Conservation (phyloP, 2,113 vertebrate species). For the Gopherus flavomarginatus region DNA sequence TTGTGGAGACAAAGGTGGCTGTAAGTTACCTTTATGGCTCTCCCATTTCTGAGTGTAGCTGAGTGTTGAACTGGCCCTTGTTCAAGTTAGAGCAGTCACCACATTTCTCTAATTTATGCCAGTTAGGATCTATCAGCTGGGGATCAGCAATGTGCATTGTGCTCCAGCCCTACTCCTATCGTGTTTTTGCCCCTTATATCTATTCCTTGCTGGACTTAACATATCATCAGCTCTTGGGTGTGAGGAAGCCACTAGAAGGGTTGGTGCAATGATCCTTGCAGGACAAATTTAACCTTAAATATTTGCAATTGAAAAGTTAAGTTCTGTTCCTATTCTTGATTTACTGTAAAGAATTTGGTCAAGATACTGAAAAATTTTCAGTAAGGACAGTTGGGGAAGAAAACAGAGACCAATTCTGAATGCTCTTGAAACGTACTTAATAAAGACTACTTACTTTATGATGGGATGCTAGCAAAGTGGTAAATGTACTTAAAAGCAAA, state of each 20-base stretch:
- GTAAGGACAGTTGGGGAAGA: background rate
- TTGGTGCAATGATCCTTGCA: background rate
- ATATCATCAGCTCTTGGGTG: background rate
- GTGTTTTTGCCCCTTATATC: background rate
- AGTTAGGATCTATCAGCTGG: background rate
- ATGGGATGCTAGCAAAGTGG: background rate
- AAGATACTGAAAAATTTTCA: background rate
- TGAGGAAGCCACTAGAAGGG: background rate
- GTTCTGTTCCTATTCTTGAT: background rate
- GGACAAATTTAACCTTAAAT: background rate
- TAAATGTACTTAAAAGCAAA: background rate
- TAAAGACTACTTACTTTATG: background rate
- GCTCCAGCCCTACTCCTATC: background rate
- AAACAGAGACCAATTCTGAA: background rate
- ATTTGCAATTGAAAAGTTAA: background rate
- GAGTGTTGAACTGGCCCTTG: constrained; percentile 37
- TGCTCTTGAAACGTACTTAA: background rate
- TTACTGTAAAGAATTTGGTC: background rate
- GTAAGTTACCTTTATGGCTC: constrained; percentile 16
- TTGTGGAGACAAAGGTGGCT: constrained; percentile 24
- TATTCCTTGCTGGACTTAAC: background rate
- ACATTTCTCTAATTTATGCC: background rate
- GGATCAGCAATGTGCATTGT: background rate
- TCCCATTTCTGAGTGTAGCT: accelerated
- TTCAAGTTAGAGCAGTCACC: background rate